phyloP scores from a whole-genome alignment of 2,888 invertebrate genomes.

The Eupithecia insigniata region DNA sequence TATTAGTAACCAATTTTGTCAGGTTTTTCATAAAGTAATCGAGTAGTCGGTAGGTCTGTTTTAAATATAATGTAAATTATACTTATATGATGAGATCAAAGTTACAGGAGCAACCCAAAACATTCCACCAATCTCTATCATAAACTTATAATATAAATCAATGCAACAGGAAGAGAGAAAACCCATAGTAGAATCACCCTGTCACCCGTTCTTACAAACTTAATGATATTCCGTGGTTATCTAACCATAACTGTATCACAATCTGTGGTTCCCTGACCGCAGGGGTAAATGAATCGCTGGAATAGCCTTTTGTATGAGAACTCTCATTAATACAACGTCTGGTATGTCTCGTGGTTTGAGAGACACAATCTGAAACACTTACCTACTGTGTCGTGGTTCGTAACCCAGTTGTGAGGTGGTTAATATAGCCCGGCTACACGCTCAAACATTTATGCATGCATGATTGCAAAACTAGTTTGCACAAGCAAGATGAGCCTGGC shows the following conservation, averaged over 20 bases:
- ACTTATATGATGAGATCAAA: too few species aligned
- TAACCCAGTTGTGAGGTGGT: neutral
- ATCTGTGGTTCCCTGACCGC: neutral
- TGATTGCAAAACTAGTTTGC: too few species aligned
- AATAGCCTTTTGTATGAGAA: neutral
- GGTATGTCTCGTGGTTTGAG: neutral
- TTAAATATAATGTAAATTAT: too few species aligned
- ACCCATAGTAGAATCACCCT: neutral
- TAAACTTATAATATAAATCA: neutral
- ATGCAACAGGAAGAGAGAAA: neutral
- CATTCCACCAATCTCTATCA: neutral
- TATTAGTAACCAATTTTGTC: too few species aligned
- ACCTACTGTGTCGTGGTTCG: neutral
- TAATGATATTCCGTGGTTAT: neutral
- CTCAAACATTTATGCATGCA: too few species aligned
- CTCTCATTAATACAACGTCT: neutral
- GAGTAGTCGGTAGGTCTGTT: too few species aligned
- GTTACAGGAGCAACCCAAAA: too few species aligned
- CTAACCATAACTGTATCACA: neutral
- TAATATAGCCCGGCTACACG: too few species aligned
- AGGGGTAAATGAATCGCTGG: neutral
- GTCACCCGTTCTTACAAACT: neutral
- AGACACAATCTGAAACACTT: neutral
- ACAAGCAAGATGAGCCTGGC: too few species aligned
- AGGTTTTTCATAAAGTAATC: too few species aligned